These are phyloP conservation scores for Shargacucullia verbasci DNA, from an alignment of 2,888 invertebrate species.

Conservation along the genomic window DNA sequence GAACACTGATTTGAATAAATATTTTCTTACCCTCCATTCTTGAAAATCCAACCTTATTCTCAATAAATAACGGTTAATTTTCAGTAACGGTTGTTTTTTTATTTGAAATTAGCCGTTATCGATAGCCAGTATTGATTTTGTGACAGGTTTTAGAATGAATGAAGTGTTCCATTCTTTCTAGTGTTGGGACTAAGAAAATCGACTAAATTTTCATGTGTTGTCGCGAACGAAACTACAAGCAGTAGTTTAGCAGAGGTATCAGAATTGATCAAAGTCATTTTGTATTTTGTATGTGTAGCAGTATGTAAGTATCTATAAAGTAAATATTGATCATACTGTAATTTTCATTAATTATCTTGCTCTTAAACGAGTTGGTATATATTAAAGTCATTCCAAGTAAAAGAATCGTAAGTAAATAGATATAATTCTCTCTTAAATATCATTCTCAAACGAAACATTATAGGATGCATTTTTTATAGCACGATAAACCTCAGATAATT, in stretches of 20 bases:
- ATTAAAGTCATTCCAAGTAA: no score
- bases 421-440: no score
- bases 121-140: constrained; percentile 27
- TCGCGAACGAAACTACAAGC: not conserved
- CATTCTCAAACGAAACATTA: no score
- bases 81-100: constrained; percentile 13
- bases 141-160: constrained; percentile 25
- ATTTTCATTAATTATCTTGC: no score
- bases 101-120: constrained; percentile 49
- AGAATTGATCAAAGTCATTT: not conserved
- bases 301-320: no score
- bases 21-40: constrained; percentile 7
- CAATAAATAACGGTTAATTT: constrained; percentile 35
- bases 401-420: no score
- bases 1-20: constrained; percentile 48
- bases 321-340: no score
- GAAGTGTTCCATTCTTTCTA: not conserved
- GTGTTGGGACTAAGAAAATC: no score
- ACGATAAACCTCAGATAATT: no score
- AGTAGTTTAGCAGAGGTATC: not conserved
- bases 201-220: not conserved
- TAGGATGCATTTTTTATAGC: no score
- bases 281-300: not conserved
- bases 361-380: no score
- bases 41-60: constrained; percentile 25